phyloP scores from a whole-genome alignment of 2,113 vertebrate genomes.

The Macrotis lagotis region DNA sequence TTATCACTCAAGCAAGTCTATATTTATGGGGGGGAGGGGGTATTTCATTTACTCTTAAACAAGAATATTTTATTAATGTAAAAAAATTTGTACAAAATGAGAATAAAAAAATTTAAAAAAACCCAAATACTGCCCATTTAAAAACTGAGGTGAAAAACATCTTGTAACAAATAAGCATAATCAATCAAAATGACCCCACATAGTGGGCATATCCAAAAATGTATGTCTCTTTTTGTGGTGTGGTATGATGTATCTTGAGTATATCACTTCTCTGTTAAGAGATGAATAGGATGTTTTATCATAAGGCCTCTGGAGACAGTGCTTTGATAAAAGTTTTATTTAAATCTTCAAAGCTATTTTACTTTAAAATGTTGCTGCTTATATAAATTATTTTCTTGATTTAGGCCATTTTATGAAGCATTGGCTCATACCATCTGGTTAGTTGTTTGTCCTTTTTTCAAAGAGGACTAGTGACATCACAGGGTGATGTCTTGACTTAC shows the following conservation, averaged over 20 bases:
- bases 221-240: neutral
- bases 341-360: neutral
- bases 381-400: neutral
- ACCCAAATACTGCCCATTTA: too few species aligned
- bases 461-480: too few species aligned
- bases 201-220: neutral
- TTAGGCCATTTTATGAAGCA: neutral
- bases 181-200: neutral
- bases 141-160: neutral
- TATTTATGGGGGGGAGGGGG: too few species aligned
- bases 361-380: neutral
- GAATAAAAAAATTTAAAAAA: too few species aligned
- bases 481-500: too few species aligned
- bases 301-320: neutral
- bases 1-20: too few species aligned
- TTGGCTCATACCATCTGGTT: neutral
- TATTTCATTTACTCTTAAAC: too few species aligned
- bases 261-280: neutral
- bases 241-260: too few species aligned
- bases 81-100: too few species aligned
- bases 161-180: neutral
- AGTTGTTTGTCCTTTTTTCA: too few species aligned
- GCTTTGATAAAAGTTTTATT: neutral
- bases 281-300: neutral
- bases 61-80: too few species aligned